A percentile compares a stretch with the other conserved stretches of the same genome.
Evolutionary conservation across 1,140 invertebrate genomes (phyloP).

Genomic region (Aphaenogaster floridana): DNA sequence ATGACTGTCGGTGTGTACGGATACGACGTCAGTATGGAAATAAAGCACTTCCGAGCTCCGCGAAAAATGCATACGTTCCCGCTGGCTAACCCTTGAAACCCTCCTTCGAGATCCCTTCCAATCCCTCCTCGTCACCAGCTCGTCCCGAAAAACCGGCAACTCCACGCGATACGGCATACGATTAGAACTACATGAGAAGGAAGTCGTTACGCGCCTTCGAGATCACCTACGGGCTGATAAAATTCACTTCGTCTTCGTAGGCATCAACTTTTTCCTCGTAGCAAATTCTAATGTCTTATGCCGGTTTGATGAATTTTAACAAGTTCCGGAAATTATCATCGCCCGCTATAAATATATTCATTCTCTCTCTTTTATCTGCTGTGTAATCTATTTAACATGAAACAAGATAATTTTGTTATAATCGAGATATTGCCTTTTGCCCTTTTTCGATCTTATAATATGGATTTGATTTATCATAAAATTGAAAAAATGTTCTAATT

Average conservation of each 20-base stretch:
- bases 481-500: neutral
- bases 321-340: slow-evolving; percentile 30
- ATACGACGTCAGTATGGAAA: slow-evolving; percentile 81
- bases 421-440: neutral
- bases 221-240: slow-evolving; percentile 47
- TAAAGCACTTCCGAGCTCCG: slow-evolving; percentile 82
- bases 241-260: slow-evolving; percentile 68
- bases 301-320: slow-evolving; percentile 49
- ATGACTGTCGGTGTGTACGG: slow-evolving; percentile 78
- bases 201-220: slow-evolving; percentile 71
- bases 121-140: slow-evolving; percentile 66
- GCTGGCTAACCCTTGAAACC: slow-evolving; percentile 65
- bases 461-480: neutral
- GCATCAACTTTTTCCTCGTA: slow-evolving; percentile 9
- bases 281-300: slow-evolving; percentile 13
- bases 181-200: slow-evolving; percentile 70
- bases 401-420: slow-evolving; percentile 17
- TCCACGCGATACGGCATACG: slow-evolving; percentile 52
- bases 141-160: slow-evolving; percentile 44
- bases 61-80: slow-evolving; percentile 80
- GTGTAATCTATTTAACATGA: slow-evolving; percentile 16
- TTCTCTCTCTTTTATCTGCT: neutral
- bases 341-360: neutral
- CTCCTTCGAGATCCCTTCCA: slow-evolving; percentile 66
- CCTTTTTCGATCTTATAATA: neutral